phyloP scores from a whole-genome alignment of 1,140 invertebrate genomes.

The Papilio polytes region DNA sequence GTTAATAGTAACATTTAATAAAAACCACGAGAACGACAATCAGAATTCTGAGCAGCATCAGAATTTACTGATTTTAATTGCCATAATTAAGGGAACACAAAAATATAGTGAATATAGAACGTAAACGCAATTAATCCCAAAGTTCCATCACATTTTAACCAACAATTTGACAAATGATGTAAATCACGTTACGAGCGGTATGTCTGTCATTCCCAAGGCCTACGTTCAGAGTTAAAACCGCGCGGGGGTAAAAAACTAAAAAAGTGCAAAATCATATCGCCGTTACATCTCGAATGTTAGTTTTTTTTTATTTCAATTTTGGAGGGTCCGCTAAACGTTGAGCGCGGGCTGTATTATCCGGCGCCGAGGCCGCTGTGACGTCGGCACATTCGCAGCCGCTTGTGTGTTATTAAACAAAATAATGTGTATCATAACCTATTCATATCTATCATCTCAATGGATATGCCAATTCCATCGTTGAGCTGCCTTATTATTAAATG shows the following conservation, averaged over 20 bases:
- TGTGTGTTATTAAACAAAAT: constrained; percentile 80
- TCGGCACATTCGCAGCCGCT: constrained; percentile 73
- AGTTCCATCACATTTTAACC: no score
- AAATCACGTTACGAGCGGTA: constrained; percentile 38
- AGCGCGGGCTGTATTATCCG: constrained; percentile 80
- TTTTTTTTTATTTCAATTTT: constrained; percentile 82
- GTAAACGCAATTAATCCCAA: no score
- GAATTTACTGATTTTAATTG: no score
- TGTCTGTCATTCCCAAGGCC: constrained; percentile 58
- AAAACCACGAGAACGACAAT: no score
- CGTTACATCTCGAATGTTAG: constrained; percentile 81
- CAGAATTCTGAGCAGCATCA: no score
- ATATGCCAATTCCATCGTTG: constrained; percentile 76
- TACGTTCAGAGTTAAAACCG: constrained; percentile 70
- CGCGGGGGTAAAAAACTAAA: constrained; percentile 65
- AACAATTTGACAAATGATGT: neutral
- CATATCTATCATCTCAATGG: constrained; percentile 81
- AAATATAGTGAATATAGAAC: no score
- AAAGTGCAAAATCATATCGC: constrained; percentile 83
- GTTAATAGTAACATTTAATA: neutral
- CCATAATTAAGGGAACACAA: no score
- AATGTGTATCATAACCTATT: constrained; percentile 82
- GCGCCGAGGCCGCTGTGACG: constrained; percentile 72
- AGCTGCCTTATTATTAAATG: constrained; percentile 43
- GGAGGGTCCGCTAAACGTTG: constrained; percentile 81